Conservation (phyloP, 2,113 vertebrate genomes). For the Hippocampus abdominalis region DNA sequence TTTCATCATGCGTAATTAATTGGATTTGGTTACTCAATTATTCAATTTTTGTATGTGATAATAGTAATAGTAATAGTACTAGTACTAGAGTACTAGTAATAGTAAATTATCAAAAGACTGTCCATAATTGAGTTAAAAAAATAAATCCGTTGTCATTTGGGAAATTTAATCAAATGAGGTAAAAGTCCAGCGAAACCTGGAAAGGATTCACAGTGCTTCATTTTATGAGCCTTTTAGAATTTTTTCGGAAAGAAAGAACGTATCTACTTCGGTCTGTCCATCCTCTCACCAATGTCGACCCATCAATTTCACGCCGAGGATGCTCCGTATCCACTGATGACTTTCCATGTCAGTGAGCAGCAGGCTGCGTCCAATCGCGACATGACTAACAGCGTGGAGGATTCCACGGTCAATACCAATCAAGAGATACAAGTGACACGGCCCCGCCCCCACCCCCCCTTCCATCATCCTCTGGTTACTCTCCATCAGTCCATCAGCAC, state of each 20-base stretch:
- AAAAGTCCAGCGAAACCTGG: too few relatives aligned
- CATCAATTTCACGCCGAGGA: neutral
- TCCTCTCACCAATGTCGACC: neutral
- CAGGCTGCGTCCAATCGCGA: neutral
- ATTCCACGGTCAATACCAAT: neutral
- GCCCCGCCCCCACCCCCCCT: neutral
- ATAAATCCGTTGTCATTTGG: too few relatives aligned
- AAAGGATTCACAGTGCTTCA: neutral
- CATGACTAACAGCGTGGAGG: neutral
- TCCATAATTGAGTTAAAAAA: too few relatives aligned
- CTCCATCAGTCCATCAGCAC: conserved; percentile 9
- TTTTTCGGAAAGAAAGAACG: neutral
- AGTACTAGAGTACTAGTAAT: too few relatives aligned
- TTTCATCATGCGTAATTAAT: too few relatives aligned
- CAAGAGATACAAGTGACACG: neutral
- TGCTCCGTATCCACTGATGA: neutral
- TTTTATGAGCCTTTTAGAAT: neutral
- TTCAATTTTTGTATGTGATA: too few relatives aligned
- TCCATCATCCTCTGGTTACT: conserved; percentile 5
- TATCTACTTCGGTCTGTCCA: neutral
- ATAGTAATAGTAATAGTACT: too few relatives aligned
- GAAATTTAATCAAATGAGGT: too few relatives aligned
- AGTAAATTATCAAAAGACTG: too few relatives aligned
- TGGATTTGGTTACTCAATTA: too few relatives aligned
- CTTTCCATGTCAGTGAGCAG: neutral